phyloP scores from a whole-genome alignment of 2,888 invertebrate species.

The Hydriomena furcata region DNA sequence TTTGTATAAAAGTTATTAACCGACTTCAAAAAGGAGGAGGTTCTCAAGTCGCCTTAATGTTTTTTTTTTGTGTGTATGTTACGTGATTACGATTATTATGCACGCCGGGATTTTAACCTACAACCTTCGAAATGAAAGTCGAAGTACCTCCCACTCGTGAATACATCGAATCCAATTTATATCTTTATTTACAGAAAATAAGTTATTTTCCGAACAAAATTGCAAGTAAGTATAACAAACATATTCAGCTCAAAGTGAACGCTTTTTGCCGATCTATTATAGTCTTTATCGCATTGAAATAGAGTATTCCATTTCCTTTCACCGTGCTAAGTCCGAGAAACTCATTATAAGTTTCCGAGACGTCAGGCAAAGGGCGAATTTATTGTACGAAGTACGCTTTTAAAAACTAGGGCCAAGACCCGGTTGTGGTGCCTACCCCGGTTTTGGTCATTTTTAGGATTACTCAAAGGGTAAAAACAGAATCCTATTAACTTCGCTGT shows the following conservation, averaged over 20 bases:
- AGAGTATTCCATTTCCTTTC: conserved; percentile 18
- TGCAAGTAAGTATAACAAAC: neutral
- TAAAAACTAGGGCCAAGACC: neutral
- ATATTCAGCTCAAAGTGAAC: conserved; percentile 3
- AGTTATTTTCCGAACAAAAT: neutral
- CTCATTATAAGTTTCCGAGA: conserved; percentile 49
- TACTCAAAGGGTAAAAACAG: no score
- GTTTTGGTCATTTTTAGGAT: no score
- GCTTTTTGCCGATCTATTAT: neutral
- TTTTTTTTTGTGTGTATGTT: no score
- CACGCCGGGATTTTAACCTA: no score
- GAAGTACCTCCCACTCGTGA: no score
- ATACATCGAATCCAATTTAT: neutral
- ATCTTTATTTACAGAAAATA: neutral
- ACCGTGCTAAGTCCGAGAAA: conserved; percentile 38
- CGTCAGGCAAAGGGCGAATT: conserved; percentile 39
- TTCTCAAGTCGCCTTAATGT: no score
- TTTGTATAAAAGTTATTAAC: no score
- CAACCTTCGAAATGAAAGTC: no score
- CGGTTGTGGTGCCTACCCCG: no score
- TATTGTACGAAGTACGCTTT: conserved; percentile 21
- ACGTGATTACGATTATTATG: no score
- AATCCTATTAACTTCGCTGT: no score
- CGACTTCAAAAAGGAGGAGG: no score
- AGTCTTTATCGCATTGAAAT: conserved; percentile 19